Evolutionary conservation across 1,140 invertebrate genomes (phyloP), one percentile per base, ranked within the genome.

Genomic region (Araneus ventricosus): DNA sequence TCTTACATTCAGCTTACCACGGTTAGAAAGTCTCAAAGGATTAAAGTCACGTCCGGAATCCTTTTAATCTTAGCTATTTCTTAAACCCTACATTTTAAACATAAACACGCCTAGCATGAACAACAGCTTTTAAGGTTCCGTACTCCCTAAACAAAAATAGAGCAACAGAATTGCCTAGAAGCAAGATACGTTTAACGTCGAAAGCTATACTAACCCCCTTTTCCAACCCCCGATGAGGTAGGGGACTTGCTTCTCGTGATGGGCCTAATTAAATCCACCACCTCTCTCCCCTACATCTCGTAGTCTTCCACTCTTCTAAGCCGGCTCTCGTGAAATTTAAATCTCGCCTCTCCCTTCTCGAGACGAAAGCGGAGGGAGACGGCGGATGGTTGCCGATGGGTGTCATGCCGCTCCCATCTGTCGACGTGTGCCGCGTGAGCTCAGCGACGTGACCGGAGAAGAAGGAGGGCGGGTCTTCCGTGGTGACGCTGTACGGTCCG

Each of bases 231-330:
- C 45, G 10, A 1, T 52, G 45, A 17, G 45, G 27, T n/a, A 67
- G 63, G 27, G n/a, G 63, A 41, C 34, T 80, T 80, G 10, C 45
- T 80, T 80, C 22, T 80, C 75, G 20, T 80, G 82, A 84, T 84
- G 24, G 82, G 45, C 24, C 39, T 85, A 85, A 85, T 85, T 85
- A 85, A 85, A 85, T 85, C 41, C 45, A 7, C 80, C 39, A 24
- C 17, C 45, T 34, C 39, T 37, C 17, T 20, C 41, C 82, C 45
- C 45, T 10, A 2, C 17, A 14, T 14, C 17, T 4, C 1, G 45
- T 52, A 52, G 45, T 52, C 45, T 52, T 24, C 39, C 39, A n/a
- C 39, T 45, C 45, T 6, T 85, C 22, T 85, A 27, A 27, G 24
- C 41, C 1, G 0, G 3, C 41, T 45, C 8, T 27, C 24, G 27